Base-by-base conservation (phyloP, 1,140 invertebrate species). In the Drosophila teissieri region DNA sequence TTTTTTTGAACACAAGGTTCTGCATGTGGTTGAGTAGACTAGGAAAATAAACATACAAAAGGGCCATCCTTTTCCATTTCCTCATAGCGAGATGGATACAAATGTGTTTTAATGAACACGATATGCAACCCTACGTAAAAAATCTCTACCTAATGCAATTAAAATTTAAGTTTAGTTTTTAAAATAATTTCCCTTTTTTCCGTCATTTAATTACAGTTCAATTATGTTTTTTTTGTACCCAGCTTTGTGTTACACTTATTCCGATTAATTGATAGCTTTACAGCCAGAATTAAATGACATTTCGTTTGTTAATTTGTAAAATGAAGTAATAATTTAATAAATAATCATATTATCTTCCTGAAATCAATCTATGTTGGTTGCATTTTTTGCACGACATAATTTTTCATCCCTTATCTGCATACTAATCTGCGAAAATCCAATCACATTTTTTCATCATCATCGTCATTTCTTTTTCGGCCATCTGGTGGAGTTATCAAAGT, bases 401-500 rank as follows among this genome's bases (percentile, higher is more conserved):
- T 45, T 49, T 15, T 37, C 14, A 17, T 49, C 7, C 10, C 8
- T 1, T 4, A 51, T 36, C n/a, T 15, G 12, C n/a, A 65, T 51
- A 2, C n/a, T 34, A 15, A 48, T 40, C 36, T 31, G n/a, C 5
- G 11, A 2, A 64, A 64, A 57, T 40, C 2, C 31, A 39, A 64
- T 65, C 4, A 15, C 11, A 19, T 40, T 48, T 75, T 64, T 44
- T 56, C 39, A 51, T 45, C 12, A 6, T 36, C 15, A 51, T 45
- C 12, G 4, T 36, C 15, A 12, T 56, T 48, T 48, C 10, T 56
- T 48, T 48, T 39, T 3, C 17, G 54, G 12, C 39, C 80, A 84
- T 48, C 53, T 70, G 80, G 22, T 27, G 65, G 55, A 79, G 70
- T 58, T 75, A 83, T 83, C 61, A 84, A 83, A 83, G 46, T 65